These are phyloP conservation scores for Melanchra persicariae DNA, from an alignment of 2,888 invertebrate species.

Conservation along the genomic window DNA sequence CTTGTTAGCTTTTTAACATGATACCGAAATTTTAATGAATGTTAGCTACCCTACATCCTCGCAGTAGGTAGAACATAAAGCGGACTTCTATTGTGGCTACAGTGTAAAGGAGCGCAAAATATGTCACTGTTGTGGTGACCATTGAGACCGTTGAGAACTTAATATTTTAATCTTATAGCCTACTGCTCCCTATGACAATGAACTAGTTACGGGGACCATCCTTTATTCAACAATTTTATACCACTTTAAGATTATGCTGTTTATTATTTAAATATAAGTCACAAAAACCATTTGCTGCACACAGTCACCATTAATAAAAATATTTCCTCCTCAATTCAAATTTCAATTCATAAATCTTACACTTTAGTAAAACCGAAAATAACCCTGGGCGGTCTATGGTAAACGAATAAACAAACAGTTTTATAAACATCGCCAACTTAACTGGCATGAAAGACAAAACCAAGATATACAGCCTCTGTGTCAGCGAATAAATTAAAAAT, in stretches of 20 bases:
- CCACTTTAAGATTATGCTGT: slow-evolving; percentile 20
- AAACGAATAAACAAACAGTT: slow-evolving; percentile 63
- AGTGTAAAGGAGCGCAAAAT: slow-evolving; percentile 78
- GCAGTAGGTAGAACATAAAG: slow-evolving; percentile 67
- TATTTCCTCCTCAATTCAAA: slow-evolving; percentile 23
- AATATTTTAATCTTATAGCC: slow-evolving; percentile 76
- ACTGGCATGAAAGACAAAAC: slow-evolving; percentile 76
- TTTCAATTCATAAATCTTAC: slow-evolving; percentile 38
- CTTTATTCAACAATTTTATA: slow-evolving; percentile 56
- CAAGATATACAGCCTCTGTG: slow-evolving; percentile 78
- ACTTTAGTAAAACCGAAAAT: slow-evolving; percentile 49
- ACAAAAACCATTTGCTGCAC: slow-evolving; percentile 1
- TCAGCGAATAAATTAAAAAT: slow-evolving; percentile 82
- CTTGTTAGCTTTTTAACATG: background rate
- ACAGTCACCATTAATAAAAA: background rate
- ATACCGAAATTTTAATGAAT: background rate
- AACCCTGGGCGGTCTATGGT: slow-evolving; percentile 67
- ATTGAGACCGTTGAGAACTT: slow-evolving; percentile 77
- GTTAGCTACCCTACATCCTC: slow-evolving; percentile 47
- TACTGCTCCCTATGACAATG: slow-evolving; percentile 60
- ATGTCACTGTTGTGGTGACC: slow-evolving; percentile 73
- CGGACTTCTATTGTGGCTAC: slow-evolving; percentile 73
- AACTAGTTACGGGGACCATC: slow-evolving; percentile 56
- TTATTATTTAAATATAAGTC: background rate
- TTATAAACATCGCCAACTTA: slow-evolving; percentile 67